Evolutionary conservation across 2,888 invertebrate genomes (phyloP).

Genomic region (Beris morrisii): DNA sequence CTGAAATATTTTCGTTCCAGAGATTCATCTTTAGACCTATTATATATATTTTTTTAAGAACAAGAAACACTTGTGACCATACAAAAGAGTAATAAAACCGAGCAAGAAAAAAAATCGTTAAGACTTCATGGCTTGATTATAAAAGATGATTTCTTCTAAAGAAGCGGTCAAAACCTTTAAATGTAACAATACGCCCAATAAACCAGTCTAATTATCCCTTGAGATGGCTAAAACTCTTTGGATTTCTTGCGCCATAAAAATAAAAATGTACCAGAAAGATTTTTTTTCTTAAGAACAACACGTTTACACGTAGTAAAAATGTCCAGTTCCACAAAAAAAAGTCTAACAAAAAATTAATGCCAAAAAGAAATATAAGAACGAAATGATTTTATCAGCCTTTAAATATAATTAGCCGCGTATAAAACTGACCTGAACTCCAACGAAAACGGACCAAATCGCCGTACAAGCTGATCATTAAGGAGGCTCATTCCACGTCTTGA

Average conservation of each 20-base stretch:
- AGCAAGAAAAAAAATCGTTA: constrained; percentile 1
- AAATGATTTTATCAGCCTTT: constrained; percentile 7
- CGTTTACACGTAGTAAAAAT: constrained; percentile 17
- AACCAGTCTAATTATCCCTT: constrained; percentile 28
- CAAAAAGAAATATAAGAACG: background rate
- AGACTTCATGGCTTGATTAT: background rate
- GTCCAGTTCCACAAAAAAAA: constrained; percentile 2
- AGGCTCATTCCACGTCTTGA: no score
- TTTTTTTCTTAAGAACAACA: background rate
- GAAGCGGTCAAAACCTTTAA: constrained; percentile 18
- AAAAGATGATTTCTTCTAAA: constrained; percentile 9
- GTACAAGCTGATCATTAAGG: no score
- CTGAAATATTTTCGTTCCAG: constrained; percentile 9
- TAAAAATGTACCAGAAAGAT: background rate
- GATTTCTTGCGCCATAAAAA: constrained; percentile 14
- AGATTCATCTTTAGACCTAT: constrained; percentile 18
- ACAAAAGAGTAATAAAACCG: constrained; percentile 27
- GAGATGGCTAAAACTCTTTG: constrained; percentile 7
- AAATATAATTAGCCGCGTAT: background rate
- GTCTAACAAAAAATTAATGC: no score
- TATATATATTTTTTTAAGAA: constrained; percentile 14
- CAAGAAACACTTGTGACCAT: constrained; percentile 13
- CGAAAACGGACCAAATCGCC: no score
- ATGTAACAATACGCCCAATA: constrained; percentile 28
- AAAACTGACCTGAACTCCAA: background rate